These are phyloP conservation scores for Platycnemis pennipes DNA, from an alignment of 2,888 invertebrate genomes.

Conservation along the genomic window DNA sequence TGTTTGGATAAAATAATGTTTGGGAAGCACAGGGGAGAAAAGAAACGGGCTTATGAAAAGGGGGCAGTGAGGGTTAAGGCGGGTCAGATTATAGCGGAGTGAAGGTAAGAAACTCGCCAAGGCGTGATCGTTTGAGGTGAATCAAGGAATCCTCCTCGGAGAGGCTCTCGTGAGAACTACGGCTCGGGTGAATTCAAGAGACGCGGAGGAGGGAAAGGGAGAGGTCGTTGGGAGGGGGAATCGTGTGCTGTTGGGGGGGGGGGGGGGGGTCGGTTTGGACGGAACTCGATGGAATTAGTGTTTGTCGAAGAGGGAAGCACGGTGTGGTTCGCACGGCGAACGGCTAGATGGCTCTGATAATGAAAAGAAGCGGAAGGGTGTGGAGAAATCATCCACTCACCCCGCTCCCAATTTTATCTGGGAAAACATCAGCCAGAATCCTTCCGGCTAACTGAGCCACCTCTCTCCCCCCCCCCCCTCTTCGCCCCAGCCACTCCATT, in stretches of 20 bases:
- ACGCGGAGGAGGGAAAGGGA: constrained; percentile 49
- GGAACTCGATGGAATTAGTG: constrained; percentile 59
- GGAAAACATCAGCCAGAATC: constrained; percentile 65
- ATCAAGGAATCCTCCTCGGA: background rate
- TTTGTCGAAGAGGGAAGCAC: constrained; percentile 51
- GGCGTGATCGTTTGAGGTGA: background rate
- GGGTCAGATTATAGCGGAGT: too few species aligned
- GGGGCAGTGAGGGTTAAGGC: too few species aligned
- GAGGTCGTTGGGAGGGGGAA: constrained; percentile 45
- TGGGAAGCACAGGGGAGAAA: too few species aligned
- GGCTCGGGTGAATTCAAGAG: constrained; percentile 47
- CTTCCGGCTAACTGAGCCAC: constrained; percentile 50
- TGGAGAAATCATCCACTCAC: background rate
- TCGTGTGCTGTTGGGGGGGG: constrained; percentile 46
- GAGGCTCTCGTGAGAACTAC: background rate
- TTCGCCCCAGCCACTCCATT: background rate
- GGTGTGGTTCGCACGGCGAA: constrained; percentile 26
- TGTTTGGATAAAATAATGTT: too few species aligned
- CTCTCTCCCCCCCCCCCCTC: background rate
- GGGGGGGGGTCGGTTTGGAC: constrained; percentile 75
- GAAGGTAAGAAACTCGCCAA: background rate
- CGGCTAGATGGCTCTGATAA: constrained; percentile 57
- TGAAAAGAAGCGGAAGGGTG: constrained; percentile 59
- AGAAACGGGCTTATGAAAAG: too few species aligned
- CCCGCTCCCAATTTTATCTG: constrained; percentile 49